These are phyloP conservation scores for Aphidoletes aphidimyza DNA, from an alignment of 2,888 invertebrate species.

Conservation along the genomic window DNA sequence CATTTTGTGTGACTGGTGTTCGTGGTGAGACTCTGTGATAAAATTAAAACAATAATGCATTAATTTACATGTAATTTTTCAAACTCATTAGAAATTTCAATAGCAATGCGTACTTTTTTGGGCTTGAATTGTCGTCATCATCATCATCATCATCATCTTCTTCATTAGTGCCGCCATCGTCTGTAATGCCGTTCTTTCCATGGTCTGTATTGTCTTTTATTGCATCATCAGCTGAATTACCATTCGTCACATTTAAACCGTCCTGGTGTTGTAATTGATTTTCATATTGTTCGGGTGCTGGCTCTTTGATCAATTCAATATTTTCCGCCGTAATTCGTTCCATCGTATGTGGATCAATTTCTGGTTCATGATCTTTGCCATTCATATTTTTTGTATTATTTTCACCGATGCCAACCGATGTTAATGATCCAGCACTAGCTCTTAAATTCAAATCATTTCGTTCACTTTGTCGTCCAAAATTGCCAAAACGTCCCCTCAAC, in stretches of 20 bases:
- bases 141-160: constrained; percentile 61
- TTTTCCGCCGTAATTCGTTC: constrained; percentile 6
- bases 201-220: constrained; percentile 55
- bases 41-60: constrained; percentile 32
- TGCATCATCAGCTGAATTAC: not conserved
- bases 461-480: constrained; percentile 72
- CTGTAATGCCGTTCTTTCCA: too few species aligned
- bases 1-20: constrained; percentile 90
- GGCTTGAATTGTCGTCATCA: constrained; percentile 61
- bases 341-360: constrained; percentile 47
- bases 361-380: constrained; percentile 13
- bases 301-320: constrained; percentile 49
- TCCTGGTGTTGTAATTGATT: constrained; percentile 56
- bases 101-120: constrained; percentile 63
- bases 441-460: constrained; percentile 62
- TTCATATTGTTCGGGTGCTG: constrained; percentile 58
- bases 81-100: constrained; percentile 1
- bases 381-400: constrained; percentile 27
- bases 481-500: constrained; percentile 71
- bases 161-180: constrained; percentile 57
- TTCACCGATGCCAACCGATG: constrained; percentile 61
- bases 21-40: constrained; percentile 74
- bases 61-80: not conserved
- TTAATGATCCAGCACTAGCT: constrained; percentile 70
- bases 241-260: constrained; percentile 26